phyloP scores from a whole-genome alignment of 92 coral and sea anemone species.

The Galaxea fascicularis region DNA sequence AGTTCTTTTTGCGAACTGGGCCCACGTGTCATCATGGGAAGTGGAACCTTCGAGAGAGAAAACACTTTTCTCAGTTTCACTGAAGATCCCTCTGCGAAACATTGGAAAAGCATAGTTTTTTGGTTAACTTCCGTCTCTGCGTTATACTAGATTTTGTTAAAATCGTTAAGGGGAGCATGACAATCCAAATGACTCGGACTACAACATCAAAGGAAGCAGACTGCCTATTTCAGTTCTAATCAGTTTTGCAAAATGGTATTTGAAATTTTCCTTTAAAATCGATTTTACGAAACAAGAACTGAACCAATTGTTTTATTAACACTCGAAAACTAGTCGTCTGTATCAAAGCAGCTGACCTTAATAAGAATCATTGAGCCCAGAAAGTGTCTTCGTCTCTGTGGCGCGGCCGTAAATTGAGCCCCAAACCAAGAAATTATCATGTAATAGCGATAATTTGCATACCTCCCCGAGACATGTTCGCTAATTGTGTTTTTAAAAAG shows the following conservation, averaged over 20 bases:
- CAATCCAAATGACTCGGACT: not conserved
- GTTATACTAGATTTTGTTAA: not conserved
- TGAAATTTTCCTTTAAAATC: not conserved
- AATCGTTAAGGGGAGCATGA: not conserved
- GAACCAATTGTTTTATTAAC: not conserved
- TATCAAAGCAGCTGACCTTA: conserved; percentile 26
- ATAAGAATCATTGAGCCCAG: conserved; percentile 8
- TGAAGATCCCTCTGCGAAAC: not conserved
- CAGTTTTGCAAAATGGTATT: not conserved
- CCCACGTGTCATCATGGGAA: conserved; percentile 7
- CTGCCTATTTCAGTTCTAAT: not conserved
- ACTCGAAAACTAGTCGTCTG: conserved; percentile 10
- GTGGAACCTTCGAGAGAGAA: not conserved
- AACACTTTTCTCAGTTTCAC: not conserved
- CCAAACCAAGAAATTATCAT: conserved; percentile 36
- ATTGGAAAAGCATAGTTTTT: not conserved
- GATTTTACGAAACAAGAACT: not conserved
- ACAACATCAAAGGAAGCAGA: not conserved
- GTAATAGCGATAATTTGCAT: conserved; percentile 42
- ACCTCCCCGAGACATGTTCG: conserved; percentile 8
- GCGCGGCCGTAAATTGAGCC: conserved; percentile 35
- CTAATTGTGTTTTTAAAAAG: conserved; percentile 23
- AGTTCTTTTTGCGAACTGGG: not conserved
- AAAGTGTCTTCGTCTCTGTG: conserved; percentile 34
- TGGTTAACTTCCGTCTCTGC: not conserved